A percentile compares a stretch with the other conserved stretches of the same genome.
phyloP scores from a whole-genome alignment of 2,113 vertebrate genomes.

The Sakesphorus luctuosus region DNA sequence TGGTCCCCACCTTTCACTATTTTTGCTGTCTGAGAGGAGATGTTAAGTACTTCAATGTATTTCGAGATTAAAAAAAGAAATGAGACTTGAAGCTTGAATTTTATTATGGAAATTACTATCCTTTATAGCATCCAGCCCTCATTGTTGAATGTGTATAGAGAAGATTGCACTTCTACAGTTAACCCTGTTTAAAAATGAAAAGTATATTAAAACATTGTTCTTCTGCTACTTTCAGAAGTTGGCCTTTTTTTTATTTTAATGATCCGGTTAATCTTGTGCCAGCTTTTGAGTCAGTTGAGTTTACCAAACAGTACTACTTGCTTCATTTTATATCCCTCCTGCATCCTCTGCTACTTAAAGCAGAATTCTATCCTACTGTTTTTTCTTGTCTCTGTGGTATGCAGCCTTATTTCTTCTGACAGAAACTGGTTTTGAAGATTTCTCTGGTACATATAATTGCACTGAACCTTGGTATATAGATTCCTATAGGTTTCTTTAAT shows the following conservation, averaged over 20 bases:
- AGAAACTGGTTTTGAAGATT: not conserved
- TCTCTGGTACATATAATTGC: not conserved
- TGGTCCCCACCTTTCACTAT: not conserved
- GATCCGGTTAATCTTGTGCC: not conserved
- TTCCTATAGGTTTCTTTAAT: not conserved
- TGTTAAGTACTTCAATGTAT: accelerated
- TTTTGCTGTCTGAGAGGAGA: not conserved
- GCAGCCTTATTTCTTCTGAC: not conserved
- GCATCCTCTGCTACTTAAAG: conserved; percentile 18
- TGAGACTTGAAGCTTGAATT: not conserved
- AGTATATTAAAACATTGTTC: not conserved
- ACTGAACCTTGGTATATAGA: not conserved
- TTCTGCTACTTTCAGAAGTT: not conserved
- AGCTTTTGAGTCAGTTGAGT: not conserved
- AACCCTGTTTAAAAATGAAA: not conserved
- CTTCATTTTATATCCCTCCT: not conserved
- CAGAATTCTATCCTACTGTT: not conserved
- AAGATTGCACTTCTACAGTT: not conserved
- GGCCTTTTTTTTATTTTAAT: not conserved
- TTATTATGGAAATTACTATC: not conserved
- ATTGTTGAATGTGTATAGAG: not conserved
- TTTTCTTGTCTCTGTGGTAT: not conserved
- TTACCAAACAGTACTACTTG: not conserved
- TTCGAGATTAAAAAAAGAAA: not conserved
- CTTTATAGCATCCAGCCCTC: not conserved